Evolutionary conservation across 2,797 vertebrate species (phyloP).

Genomic region (Melanotaenia trifasciata): DNA sequence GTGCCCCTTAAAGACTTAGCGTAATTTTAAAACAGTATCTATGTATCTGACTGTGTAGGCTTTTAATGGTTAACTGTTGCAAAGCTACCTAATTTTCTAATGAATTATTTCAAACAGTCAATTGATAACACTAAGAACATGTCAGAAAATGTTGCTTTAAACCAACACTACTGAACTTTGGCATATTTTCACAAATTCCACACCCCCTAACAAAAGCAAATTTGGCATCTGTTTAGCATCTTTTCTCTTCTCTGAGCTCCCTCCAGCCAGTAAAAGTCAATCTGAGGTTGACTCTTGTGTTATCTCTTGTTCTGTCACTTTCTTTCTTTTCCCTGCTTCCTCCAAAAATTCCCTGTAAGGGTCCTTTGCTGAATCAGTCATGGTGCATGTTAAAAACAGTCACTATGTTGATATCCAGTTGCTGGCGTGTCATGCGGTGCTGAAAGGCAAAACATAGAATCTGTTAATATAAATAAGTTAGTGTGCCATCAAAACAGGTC

Average conservation of each 20-base stretch:
- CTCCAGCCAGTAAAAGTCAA: background rate
- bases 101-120: background rate
- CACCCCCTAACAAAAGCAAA: background rate
- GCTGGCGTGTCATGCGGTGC: background rate
- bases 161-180: background rate
- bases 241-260: background rate
- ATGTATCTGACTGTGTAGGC: too few species aligned
- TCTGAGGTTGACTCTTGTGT: background rate
- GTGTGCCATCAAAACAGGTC: background rate
- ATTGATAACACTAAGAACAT: background rate
- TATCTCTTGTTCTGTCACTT: background rate
- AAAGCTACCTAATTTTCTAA: background rate
- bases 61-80: background rate
- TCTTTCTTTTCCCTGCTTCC: background rate
- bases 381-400: background rate
- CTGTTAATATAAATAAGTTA: background rate
- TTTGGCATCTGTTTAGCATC: background rate
- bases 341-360: background rate
- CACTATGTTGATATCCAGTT: background rate
- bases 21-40: background rate
- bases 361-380: background rate
- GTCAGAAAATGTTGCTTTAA: background rate
- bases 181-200: background rate
- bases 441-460: background rate
- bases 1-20: background rate